Base-by-base conservation (phyloP, 2,797 vertebrate genomes). In the Muraenolepis orangiensis region DNA sequence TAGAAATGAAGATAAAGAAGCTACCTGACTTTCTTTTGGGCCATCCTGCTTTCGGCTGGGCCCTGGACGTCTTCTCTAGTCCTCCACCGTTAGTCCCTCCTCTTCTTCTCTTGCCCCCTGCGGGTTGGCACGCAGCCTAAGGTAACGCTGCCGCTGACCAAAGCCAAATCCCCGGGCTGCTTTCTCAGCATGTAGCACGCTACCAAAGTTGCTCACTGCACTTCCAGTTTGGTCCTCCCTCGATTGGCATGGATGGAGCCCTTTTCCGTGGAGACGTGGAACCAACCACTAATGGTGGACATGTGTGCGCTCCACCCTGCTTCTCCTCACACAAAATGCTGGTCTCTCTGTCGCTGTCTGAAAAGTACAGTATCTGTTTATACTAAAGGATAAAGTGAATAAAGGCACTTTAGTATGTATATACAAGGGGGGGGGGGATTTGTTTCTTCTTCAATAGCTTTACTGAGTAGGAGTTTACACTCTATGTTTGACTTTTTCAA, bases 1-100 rank as follows among this genome's bases (percentile, higher is more conserved):
- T 57, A n/a, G 31, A 13, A 11, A n/a, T n/a, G 32, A 16, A 36
- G 6, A 0, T 40, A 20, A 16, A 31, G 34, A 16, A 31, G 8
- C 66, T 80, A 94, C 94, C 92, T 91, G 57, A 94, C 86, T 91
- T 92, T 93, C 79, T 92, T 87, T 75, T 94, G 91, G 0, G 92
- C 82, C 94, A 95, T 95, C 82, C 79, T 91, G 85, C 77, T 20
- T 78, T 40, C 73, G 69, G 84, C 77, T 77, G 87, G 82, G 68
- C 84, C 87, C 78, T 76, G 74, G 75, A 77, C 83, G 85, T 72
- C 7, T 82, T 64, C 20, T 79, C 84, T 69, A 4, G 57, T 38
- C 80, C 64, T 77, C 42, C 69, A 76, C 76, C 23, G 57, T 78
- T 64, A 30, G 23, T 23, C 34, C 66, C 57, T 30, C 26, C 31